Evolutionary conservation across 2,113 vertebrate genomes (phyloP).

Genomic region (Rhinoptilus africanus): DNA sequence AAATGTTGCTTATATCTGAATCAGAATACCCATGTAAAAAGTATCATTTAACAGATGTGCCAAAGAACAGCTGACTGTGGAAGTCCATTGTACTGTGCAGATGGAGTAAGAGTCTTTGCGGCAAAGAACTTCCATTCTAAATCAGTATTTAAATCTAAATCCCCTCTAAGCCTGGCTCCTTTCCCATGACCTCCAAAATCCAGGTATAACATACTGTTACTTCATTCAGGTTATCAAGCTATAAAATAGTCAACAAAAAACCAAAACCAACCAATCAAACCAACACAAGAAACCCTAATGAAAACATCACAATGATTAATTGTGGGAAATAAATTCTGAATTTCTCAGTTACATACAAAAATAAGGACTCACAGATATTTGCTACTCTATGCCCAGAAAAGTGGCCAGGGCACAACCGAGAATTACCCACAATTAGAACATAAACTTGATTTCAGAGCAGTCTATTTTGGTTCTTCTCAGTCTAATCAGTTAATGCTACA

Average conservation of each 20-base stretch:
- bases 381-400: not conserved
- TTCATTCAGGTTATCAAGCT: not conserved
- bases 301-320: not conserved
- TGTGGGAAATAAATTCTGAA: not conserved
- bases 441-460: not conserved
- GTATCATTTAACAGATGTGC: not conserved
- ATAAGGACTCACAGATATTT: not conserved
- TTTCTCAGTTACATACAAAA: not conserved
- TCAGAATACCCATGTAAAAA: not conserved
- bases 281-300: not conserved
- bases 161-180: not conserved
- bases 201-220: not conserved
- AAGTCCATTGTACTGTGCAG: not conserved
- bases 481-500: not conserved
- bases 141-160: constrained; percentile 32
- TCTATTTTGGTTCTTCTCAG: not conserved
- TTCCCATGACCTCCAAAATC: constrained; percentile 28
- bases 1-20: not conserved
- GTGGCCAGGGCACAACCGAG: not conserved
- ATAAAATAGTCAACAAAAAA: not conserved
- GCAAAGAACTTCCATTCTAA: not conserved
- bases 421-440: not conserved
- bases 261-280: not conserved
- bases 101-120: not conserved
- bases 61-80: not conserved